Evolutionary conservation across 2,888 invertebrate species (phyloP), one percentile per base, ranked within the genome.

Genomic region (Octodonta nipae): DNA sequence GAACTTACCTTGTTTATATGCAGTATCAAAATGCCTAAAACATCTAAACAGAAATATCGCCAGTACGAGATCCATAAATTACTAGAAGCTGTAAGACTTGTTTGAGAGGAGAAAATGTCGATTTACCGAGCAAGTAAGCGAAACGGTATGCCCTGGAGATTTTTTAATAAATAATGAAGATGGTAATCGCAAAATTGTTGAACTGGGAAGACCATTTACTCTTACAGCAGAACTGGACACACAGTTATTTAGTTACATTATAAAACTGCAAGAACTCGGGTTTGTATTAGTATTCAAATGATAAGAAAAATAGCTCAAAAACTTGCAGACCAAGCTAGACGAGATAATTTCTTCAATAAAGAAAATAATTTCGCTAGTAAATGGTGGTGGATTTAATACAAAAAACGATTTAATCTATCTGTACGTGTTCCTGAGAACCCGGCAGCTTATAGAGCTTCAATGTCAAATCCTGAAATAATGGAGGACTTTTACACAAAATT

Each of bases 381-480:
- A 8, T 17, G 17, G 17, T 17, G 17, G 17, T 17, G 17, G 17
- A 17, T 17, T 6, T 6, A 17, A 5, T 17, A 6, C 17, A 17
- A 17, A 17, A 17, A 17, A 17, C n/a, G 17, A 17, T 17, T 6
- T 17, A 8, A 8, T 5, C 17, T 17, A 17, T 6, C 17, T 6
- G 5, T 17, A 17, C 27, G 13, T 27, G 27, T 27, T 27, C 6
- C 6, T 27, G 27, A 27, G 13, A 27, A 27, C 13, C 13, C 13
- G 8, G 27, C 27, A 13, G 13, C 27, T 5, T 27, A 27, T 27
- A 11, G 27, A 13, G 27, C 27, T 5, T 27, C 27, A 11, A 13
- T 27, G 27, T 11, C 27, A 27, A 27, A 27, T 27, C 27, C 27
- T 27, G 5, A 11, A 13, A 27, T 27, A 13, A 11, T 27, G 12